phyloP scores from a whole-genome alignment of 2,888 invertebrate genomes.

The Endomychus coccineus region DNA sequence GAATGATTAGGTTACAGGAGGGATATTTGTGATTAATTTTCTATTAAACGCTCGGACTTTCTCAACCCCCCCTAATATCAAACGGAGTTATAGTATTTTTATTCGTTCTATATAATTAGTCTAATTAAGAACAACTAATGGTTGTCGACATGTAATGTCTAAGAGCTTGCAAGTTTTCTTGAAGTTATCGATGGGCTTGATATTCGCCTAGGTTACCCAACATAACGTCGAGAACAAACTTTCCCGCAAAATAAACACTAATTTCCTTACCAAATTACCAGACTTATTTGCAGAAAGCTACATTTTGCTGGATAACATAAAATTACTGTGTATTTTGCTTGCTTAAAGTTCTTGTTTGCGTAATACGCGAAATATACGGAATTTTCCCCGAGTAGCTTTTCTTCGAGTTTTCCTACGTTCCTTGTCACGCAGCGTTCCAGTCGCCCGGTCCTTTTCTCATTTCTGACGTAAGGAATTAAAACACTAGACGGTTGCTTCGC shows the following conservation, averaged over 20 bases:
- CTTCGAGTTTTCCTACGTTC: constrained; percentile 29
- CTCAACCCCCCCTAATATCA: too few relatives aligned
- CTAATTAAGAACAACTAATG: too few relatives aligned
- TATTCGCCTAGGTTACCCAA: constrained; percentile 21
- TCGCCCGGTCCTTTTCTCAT: constrained; percentile 17
- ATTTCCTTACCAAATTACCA: constrained; percentile 45
- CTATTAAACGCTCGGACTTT: too few relatives aligned
- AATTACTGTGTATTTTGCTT: constrained; percentile 41
- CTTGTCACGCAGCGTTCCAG: constrained; percentile 15
- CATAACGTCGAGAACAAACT: constrained; percentile 21
- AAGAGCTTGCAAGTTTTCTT: too few relatives aligned
- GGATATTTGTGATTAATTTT: too few relatives aligned
- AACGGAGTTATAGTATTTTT: too few relatives aligned
- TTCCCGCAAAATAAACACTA: constrained; percentile 42
- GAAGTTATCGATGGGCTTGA: constrained; percentile 8
- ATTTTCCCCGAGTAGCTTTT: constrained; percentile 31
- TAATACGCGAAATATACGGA: constrained; percentile 36
- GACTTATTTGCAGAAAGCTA: constrained; percentile 44
- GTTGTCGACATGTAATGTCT: too few relatives aligned
- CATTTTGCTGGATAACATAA: constrained; percentile 42
- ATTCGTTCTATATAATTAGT: too few relatives aligned
- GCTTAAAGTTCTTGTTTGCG: constrained; percentile 38
- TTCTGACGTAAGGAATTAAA: constrained; percentile 31
- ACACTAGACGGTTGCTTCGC: constrained; percentile 32
- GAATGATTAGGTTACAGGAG: too few relatives aligned